These are phyloP conservation scores for Alligator mississippiensis DNA, from an alignment of 2,113 vertebrate genomes.

Conservation along the genomic window DNA sequence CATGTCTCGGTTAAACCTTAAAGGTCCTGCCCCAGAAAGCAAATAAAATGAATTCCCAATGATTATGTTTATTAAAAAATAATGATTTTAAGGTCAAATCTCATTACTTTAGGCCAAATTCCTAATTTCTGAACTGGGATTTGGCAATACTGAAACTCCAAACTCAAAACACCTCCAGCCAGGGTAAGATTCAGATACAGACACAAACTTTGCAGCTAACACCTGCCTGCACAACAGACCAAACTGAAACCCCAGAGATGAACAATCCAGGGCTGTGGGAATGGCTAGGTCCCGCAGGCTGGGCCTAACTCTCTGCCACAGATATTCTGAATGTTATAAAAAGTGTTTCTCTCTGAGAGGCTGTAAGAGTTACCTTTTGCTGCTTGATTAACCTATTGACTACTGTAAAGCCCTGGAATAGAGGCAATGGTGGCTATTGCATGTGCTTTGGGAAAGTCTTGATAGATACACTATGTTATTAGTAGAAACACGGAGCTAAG, in stretches of 20 bases:
- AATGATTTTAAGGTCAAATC: not conserved
- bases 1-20: not conserved
- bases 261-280: not conserved
- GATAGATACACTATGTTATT: not conserved
- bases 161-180: not conserved
- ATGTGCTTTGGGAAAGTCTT: not conserved
- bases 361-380: not conserved
- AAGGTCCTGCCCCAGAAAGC: not conserved
- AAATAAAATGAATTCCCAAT: not conserved
- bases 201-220: not conserved
- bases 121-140: not conserved
- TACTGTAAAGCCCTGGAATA: accelerated
- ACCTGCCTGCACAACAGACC: not conserved
- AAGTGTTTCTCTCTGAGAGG: not conserved
- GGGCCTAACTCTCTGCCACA: not conserved
- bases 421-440: not conserved
- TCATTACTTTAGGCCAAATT: not conserved
- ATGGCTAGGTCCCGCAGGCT: not conserved
- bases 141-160: not conserved
- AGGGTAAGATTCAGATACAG: not conserved
- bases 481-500: accelerated
- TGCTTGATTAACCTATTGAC: not conserved
- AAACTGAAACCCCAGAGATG: not conserved
- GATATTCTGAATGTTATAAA: not conserved
- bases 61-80: not conserved